Base-by-base conservation (phyloP, 2,113 vertebrate species). In the Plecturocebus donacophilus region DNA sequence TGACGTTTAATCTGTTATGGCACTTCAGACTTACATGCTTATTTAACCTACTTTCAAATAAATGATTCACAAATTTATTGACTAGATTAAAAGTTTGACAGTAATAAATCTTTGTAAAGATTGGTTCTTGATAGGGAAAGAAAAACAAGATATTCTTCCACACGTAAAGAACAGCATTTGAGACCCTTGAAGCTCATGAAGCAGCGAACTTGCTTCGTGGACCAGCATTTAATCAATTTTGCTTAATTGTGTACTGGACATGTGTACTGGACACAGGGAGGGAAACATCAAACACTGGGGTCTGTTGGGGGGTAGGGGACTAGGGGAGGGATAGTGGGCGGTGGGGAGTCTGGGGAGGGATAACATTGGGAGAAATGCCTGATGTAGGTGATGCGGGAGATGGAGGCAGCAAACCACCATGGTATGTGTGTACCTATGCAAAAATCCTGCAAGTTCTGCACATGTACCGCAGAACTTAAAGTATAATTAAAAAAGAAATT, bases 41-140 rank as follows among this genome's bases (percentile, higher is more conserved):
- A 89, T 58, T 85, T 88, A 83, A 68, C 86, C 52, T 54, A 82
- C 25, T 71, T 89, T 80, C 32, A 87, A 54, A 77, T 42, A 64
- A 71, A 89, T 54, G 58, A 80, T 35, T 87, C 8, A 81, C 52
- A 92, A 54, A 47, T 70, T 83, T 23, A 70, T 66, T 95, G 64
- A 81, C 25, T 85, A 85, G 25, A 47, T 89, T 66, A 71, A 93
- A 96, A 88, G 19, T 56, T 73, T 32, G 35, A 35, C 20, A 87
- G 40, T 64, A 87, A 58, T 49, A 58, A 93, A 52, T 75, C 47
- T 56, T 81, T 58, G 35, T 82, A 90, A 91, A 86, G 49, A 14
- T 77, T 91, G 68, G 42, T 92, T 93, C 35, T 95, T 82, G 19
- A n/a, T 58, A 81, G 54, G n/a, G 81, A 80, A 71, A 83, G 56